These are phyloP conservation scores for Siniperca obscura DNA, from an alignment of 2,797 vertebrate genomes.

Conservation along the genomic window DNA sequence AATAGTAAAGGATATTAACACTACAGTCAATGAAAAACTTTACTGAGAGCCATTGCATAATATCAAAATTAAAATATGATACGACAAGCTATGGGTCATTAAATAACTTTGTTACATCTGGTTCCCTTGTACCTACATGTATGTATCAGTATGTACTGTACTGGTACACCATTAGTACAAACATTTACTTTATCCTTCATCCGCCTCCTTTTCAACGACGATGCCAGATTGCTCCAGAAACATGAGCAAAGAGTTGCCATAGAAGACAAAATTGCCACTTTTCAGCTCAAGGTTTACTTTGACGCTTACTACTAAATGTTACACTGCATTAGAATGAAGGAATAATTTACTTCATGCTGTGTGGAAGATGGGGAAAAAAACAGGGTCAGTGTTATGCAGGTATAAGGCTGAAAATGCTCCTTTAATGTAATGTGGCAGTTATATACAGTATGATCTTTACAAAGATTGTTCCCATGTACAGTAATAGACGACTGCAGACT, in stretches of 20 bases:
- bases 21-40: neutral
- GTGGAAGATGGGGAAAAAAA: constrained; percentile 22
- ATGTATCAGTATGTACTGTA: neutral
- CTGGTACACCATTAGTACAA: neutral
- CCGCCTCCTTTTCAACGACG: constrained; percentile 25
- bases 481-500: constrained; percentile 51
- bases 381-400: neutral
- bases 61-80: too few relatives aligned
- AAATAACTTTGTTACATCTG: neutral
- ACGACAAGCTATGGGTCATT: too few relatives aligned
- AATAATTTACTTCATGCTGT: constrained; percentile 32
- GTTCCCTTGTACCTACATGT: neutral
- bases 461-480: constrained; percentile 38
- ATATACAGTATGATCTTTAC: constrained; percentile 45
- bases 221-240: constrained; percentile 1
- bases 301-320: neutral
- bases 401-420: neutral
- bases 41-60: neutral
- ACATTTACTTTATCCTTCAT: neutral
- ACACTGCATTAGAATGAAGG: constrained; percentile 17
- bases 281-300: constrained; percentile 8
- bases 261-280: neutral
- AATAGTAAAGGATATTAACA: too few relatives aligned
- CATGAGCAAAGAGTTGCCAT: constrained; percentile 3
- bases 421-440: constrained; percentile 24